Conservation (phyloP, 2,113 vertebrate genomes). For the Irena cyanogastra region DNA sequence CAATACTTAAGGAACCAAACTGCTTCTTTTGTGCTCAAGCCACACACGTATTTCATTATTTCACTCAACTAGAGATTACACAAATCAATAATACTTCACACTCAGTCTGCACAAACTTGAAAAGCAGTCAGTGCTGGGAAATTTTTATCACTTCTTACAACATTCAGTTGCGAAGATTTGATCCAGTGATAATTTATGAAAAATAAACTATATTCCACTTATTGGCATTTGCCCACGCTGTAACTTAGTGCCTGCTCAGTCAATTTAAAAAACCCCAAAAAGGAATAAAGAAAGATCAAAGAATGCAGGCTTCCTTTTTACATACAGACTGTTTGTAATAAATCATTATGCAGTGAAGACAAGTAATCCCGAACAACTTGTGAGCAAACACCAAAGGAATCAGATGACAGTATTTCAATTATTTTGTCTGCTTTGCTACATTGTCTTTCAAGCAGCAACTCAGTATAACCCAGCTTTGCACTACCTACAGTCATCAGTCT, state of each 20-base stretch:
- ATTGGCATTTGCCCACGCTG: background rate
- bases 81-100: background rate
- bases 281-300: slow-evolving; percentile 29
- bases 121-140: background rate
- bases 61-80: background rate
- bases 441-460: background rate
- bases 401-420: slow-evolving; percentile 49
- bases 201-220: background rate
- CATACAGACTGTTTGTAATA: slow-evolving; percentile 19
- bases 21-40: background rate
- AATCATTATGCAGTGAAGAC: slow-evolving; percentile 35
- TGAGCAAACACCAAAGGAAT: slow-evolving; percentile 59
- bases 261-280: background rate
- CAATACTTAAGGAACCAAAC: background rate
- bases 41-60: background rate
- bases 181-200: background rate
- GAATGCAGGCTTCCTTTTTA: background rate
- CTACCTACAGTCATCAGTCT: background rate
- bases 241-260: background rate
- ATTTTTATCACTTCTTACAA: background rate
- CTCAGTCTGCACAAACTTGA: background rate
- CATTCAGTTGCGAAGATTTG: background rate
- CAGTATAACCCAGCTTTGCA: background rate
- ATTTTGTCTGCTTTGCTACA: background rate
- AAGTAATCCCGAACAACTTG: slow-evolving; percentile 41